These are phyloP conservation scores for Myxocyprinus asiaticus DNA, from an alignment of 2,113 vertebrate genomes.

Conservation along the genomic window DNA sequence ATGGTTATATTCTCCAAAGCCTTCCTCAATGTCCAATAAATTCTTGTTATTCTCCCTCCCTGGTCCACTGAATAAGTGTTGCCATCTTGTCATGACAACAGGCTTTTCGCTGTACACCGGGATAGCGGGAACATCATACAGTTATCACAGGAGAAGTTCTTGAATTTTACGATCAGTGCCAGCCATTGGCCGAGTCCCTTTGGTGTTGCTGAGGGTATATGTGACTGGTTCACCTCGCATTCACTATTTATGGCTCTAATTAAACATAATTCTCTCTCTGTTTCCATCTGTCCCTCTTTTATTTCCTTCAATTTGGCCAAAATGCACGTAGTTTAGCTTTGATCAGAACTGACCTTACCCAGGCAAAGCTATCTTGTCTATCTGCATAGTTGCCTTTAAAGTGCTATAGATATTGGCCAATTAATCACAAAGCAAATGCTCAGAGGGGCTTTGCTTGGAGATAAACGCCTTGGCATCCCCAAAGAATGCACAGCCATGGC, in stretches of 20 bases:
- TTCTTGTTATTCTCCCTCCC: conserved; percentile 49
- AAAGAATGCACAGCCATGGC: conserved; percentile 18
- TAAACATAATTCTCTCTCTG: not conserved
- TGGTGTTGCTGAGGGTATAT: not conserved
- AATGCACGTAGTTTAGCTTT: not conserved
- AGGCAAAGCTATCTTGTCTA: not conserved
- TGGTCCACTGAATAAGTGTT: conserved; percentile 42
- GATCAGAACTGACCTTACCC: conserved; percentile 1
- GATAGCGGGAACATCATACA: conserved; percentile 43
- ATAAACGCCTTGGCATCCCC: not conserved
- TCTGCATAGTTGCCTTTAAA: conserved; percentile 1
- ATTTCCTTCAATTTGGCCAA: conserved; percentile 2
- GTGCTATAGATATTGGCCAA: not conserved
- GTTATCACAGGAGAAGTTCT: conserved; percentile 43
- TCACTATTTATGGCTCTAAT: conserved; percentile 27
- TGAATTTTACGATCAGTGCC: conserved; percentile 44
- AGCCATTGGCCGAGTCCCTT: no score
- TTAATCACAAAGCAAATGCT: not conserved
- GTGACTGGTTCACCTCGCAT: conserved; percentile 1
- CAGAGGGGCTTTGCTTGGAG: not conserved
- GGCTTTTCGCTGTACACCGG: conserved; percentile 32
- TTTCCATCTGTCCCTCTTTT: not conserved
- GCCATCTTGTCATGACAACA: conserved; percentile 56
- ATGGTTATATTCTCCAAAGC: conserved; percentile 43
- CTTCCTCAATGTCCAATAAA: conserved; percentile 50